phyloP scores from a whole-genome alignment of 1,140 invertebrate genomes.

The Propsilocerus akamusi region DNA sequence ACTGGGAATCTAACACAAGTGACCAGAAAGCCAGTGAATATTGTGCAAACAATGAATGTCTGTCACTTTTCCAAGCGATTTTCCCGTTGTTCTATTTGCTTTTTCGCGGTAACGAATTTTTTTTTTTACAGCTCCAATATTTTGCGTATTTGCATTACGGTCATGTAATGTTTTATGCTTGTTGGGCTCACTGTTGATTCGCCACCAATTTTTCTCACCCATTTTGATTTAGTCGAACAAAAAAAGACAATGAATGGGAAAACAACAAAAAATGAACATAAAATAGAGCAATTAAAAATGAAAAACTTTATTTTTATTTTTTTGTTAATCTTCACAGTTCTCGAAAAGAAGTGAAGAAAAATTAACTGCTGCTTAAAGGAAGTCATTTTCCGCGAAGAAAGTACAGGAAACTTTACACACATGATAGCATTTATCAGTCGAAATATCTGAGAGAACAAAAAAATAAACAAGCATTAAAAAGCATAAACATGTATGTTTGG shows the following conservation, averaged over 20 bases:
- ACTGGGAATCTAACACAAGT: not conserved
- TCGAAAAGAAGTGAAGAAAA: not conserved
- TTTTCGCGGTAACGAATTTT: not conserved
- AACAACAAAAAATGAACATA: not conserved
- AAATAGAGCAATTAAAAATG: conserved; percentile 1
- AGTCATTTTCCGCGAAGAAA: not conserved
- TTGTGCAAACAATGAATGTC: conserved; percentile 1
- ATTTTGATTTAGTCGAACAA: not conserved
- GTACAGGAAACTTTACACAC: not conserved
- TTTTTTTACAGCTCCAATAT: not conserved
- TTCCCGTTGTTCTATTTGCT: not conserved
- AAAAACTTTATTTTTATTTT: not conserved
- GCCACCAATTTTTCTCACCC: not conserved
- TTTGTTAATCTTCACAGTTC: not conserved
- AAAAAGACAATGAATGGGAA: not conserved
- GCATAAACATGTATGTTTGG: not conserved
- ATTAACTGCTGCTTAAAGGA: not conserved
- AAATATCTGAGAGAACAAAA: not conserved
- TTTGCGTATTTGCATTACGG: not conserved
- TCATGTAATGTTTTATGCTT: conserved; percentile 1
- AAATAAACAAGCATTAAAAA: not conserved
- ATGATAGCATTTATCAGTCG: not conserved
- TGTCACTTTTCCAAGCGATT: not conserved
- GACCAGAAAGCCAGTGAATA: no score
- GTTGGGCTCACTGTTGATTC: not conserved